Percentiles rank a stretch among this genome's conserved stretches.
These are phyloP conservation scores for Triplophysa siluroides DNA, from an alignment of 2,113 vertebrate genomes.

Conservation along the genomic window DNA sequence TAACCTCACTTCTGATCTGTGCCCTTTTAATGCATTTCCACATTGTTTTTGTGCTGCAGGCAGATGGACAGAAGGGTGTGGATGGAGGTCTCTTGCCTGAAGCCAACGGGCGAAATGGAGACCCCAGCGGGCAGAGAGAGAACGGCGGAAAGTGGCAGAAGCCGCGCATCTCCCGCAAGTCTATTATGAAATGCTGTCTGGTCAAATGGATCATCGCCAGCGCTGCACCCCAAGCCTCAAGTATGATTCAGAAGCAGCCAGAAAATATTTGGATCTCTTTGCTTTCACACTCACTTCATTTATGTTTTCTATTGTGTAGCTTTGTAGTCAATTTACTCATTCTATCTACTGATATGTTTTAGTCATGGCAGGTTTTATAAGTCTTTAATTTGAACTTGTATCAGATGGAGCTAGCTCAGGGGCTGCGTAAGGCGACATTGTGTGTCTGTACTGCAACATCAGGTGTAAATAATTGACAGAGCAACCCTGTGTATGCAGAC, in stretches of 20 bases:
- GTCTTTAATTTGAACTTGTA: background rate
- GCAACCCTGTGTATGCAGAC: slow-evolving; percentile 9
- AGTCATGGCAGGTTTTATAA: background rate
- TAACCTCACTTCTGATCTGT: background rate
- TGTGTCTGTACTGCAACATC: slow-evolving; percentile 21
- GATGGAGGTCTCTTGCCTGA: slow-evolving; percentile 80
- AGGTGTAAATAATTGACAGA: slow-evolving; percentile 27
- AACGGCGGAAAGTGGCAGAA: slow-evolving; percentile 78
- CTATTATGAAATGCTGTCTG: slow-evolving; percentile 86
- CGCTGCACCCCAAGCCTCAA: slow-evolving; percentile 79
- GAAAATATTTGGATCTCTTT: background rate
- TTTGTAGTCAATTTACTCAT: background rate
- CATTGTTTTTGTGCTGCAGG: slow-evolving; percentile 61
- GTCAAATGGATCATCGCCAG: slow-evolving; percentile 89
- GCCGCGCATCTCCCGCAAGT: slow-evolving; percentile 76
- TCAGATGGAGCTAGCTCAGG: background rate
- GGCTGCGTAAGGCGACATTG: background rate
- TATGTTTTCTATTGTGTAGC: background rate
- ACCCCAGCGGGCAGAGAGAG: slow-evolving; percentile 68
- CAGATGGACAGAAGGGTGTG: slow-evolving; percentile 67
- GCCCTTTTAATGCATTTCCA: slow-evolving; percentile 16
- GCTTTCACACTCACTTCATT: background rate
- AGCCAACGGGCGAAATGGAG: slow-evolving; percentile 67
- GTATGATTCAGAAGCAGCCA: slow-evolving; percentile 61
- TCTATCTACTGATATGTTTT: background rate